Base-by-base conservation (phyloP, 2,113 vertebrate genomes). In the Ophthalmolycus amberensis region DNA sequence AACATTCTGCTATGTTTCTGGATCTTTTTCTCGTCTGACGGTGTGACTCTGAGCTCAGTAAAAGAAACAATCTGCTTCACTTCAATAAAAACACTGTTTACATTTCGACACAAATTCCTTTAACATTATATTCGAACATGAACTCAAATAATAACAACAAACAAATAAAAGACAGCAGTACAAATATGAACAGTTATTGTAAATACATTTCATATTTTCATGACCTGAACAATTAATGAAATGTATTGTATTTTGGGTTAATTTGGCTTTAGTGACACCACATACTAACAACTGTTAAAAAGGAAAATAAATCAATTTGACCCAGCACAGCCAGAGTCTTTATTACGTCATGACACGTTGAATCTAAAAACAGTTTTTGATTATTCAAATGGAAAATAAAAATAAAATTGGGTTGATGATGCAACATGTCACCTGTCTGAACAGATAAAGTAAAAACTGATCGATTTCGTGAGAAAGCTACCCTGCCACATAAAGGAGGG, bases 321-420 rank as follows among this genome's bases (percentile, higher is more conserved):
- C 15, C 5, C 58, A 29, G 29, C 25, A 22, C 6, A 29, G 6
- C 2, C 0, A 22, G 20, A 6, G 1, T 20, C 0, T 12, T 63
- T 29, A 12, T 10, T 63, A 16, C 1, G 0, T n/a, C 20, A 37
- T 0, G 11, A 64, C 0, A 3, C 4, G 29, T 10, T 1, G 48
- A 66, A 65, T 2, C 15, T 38, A 6, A 32, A n/a, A 44, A 18
- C 5, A 15, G 59, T 14, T 29, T 44, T 52, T 54, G 5, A 10
- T 76, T 75, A 79, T 10, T 90, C 9, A 72, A 22, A 72, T 11
- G 5, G 71, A 86, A 90, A 84, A 64, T 77, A 60, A 88, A 79
- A 85, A 68, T 32, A 14, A 71, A 74, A 77, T 44, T 12, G 0
- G 9, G 14, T 6, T 46, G 62, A 66, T 79, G 78, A 79, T 78